Base-by-base conservation (phyloP, 2,888 invertebrate genomes). In the Bombylius discolor region DNA sequence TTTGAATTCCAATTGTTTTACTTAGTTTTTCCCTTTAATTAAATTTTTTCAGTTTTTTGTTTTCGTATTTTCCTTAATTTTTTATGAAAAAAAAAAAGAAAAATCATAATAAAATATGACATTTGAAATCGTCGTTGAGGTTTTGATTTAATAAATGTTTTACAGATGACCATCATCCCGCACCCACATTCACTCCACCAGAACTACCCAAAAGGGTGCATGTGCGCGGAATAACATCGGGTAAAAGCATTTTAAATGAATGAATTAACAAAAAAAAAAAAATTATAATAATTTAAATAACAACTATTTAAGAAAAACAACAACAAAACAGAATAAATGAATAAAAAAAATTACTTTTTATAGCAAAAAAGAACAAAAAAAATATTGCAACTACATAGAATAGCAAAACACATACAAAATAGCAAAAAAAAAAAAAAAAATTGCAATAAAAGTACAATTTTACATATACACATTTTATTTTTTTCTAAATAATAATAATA, bases 151-250 rank as follows among this genome's bases (percentile, higher is more conserved):
- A 71, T 68, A 67, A 69, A 69, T 72, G 67, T 84, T 84, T 89
- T 90, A 82, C 90, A 91, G 91, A 91, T 89, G 91, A 91, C 82
- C 89, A 89, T 85, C 90, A 90, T 82, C 89, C 90, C 85, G 90
- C 91, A 82, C 92, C 93, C 81, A 92, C 93, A 82, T 93, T 92
- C 84, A 94, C 93, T 82, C 93, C 93, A 83, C 93, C 93, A 84
- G 93, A 93, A 88, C 89, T 94, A 84, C 93, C 93, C 83, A 94
- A 94, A 88, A 89, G 91, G 87, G 90, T 91, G 85, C 92, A 92
- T 87, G 87, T 91, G 80, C 85, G 92, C 90, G 92, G 92, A 91
- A 83, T 73, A 73, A 81, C 78, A 68, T 71, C 73, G 70, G 73
- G 70, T 70, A 70, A 70, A 45, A 45, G 14, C 45, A n/a, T 14